A percentile compares a stretch with the other conserved stretches of the same genome.
Evolutionary conservation across 2,113 vertebrate genomes (phyloP).

Genomic region (Pachypanchax playfairii): DNA sequence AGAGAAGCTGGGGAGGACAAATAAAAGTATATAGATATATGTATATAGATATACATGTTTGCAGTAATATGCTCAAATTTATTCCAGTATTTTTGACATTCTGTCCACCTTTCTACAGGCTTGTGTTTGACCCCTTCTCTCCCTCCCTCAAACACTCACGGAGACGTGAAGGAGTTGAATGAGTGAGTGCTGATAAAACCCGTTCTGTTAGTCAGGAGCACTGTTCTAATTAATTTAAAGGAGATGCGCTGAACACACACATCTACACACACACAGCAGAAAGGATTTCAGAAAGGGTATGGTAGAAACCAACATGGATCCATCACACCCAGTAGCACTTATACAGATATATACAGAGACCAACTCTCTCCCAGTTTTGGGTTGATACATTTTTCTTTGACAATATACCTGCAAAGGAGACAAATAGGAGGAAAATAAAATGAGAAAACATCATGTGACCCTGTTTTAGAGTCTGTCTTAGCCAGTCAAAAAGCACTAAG

Average conservation of each 20-base stretch:
- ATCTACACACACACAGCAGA: constrained; percentile 27
- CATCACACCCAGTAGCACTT: constrained; percentile 33
- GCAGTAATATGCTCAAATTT: constrained; percentile 7
- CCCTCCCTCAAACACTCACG: constrained; percentile 30
- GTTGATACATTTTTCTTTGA: constrained; percentile 22
- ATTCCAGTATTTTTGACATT: constrained; percentile 12
- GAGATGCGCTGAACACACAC: constrained; percentile 32
- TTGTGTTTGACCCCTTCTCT: constrained; percentile 22
- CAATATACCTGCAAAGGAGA: not conserved
- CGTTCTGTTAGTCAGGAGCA: constrained; percentile 49
- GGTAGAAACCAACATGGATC: constrained; percentile 32
- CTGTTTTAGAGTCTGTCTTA: constrained; percentile 1
- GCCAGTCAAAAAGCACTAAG: not conserved
- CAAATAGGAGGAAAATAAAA: not conserved
- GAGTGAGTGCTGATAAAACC: constrained; percentile 66
- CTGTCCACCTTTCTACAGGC: constrained; percentile 1
- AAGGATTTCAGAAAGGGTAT: constrained; percentile 31
- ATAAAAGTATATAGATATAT: no score
- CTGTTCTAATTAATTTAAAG: constrained; percentile 66
- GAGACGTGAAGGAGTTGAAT: constrained; percentile 38
- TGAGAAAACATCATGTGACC: not conserved
- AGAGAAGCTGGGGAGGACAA: constrained; percentile 36
- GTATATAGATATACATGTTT: no score
- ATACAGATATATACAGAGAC: constrained; percentile 10
- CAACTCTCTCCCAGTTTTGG: not conserved